These are phyloP conservation scores for Noctua fimbriata DNA, from an alignment of 2,888 invertebrate species.

Conservation along the genomic window DNA sequence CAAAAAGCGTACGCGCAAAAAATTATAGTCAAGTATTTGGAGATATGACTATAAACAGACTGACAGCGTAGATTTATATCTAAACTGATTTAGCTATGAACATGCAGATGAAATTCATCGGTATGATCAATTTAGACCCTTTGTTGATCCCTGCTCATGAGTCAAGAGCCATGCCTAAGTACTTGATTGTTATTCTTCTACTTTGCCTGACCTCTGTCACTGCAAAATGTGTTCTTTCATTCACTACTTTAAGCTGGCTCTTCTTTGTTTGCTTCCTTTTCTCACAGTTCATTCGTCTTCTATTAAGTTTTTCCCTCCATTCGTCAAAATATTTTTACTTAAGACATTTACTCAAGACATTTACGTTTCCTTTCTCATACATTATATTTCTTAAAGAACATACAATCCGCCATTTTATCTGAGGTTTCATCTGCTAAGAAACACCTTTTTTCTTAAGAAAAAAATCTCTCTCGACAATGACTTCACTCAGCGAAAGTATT, in stretches of 20 bases:
- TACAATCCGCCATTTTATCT: conserved; percentile 1
- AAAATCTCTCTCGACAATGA: conserved; percentile 15
- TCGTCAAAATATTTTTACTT: not conserved
- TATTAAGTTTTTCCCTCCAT: not conserved
- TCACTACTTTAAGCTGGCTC: no score
- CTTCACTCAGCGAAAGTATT: conserved; percentile 35
- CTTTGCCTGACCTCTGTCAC: not conserved
- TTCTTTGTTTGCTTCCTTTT: conserved; percentile 3
- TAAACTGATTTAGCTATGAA: not conserved
- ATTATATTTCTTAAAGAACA: not conserved
- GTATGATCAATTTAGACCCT: not conserved
- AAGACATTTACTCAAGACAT: no score
- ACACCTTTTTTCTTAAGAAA: conserved; percentile 20
- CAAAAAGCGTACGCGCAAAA: conserved; percentile 10
- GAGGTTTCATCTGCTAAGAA: conserved; percentile 15
- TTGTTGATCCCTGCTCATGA: no score
- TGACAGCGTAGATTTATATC: not conserved
- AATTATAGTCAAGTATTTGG: not conserved
- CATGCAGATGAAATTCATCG: not conserved
- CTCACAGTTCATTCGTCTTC: not conserved
- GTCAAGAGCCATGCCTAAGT: not conserved
- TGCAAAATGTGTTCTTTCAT: not conserved
- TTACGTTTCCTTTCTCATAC: not conserved
- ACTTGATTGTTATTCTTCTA: not conserved
- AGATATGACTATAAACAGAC: not conserved